phyloP scores from a whole-genome alignment of 2,797 vertebrate genomes.

The Perodicticus potto region DNA sequence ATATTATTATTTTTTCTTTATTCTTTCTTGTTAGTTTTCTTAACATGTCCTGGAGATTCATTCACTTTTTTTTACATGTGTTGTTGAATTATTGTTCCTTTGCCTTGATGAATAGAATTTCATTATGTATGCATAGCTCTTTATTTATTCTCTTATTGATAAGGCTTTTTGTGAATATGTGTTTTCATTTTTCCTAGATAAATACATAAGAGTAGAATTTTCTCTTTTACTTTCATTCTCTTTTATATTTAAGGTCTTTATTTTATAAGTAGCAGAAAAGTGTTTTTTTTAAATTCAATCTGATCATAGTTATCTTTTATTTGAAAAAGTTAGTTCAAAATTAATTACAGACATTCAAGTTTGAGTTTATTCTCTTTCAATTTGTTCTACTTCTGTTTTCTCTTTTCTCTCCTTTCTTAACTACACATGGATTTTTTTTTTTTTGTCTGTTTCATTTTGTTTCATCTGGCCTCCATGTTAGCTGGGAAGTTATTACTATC shows the following conservation, averaged over 20 bases:
- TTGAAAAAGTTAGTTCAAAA: neutral
- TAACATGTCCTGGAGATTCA: neutral
- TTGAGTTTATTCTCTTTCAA: neutral
- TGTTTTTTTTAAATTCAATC: neutral
- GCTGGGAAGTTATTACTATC: neutral
- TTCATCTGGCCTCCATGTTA: neutral
- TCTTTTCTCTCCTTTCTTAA: neutral
- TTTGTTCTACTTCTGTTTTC: neutral
- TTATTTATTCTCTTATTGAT: neutral
- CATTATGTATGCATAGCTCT: neutral
- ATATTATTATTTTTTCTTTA: neutral
- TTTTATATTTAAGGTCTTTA: neutral
- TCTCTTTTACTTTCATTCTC: constrained; percentile 3
- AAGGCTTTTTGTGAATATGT: neutral
- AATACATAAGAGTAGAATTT: neutral
- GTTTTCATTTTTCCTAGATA: constrained; percentile 13
- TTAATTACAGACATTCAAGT: neutral
- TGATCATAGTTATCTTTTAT: neutral
- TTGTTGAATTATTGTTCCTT: neutral
- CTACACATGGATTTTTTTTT: neutral
- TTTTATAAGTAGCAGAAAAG: constrained; percentile 4
- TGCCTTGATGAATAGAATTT: neutral
- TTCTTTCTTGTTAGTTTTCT: neutral
- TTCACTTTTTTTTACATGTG: neutral
- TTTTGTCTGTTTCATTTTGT: neutral